These are phyloP conservation scores for Axis porcinus DNA, from an alignment of 2,113 vertebrate species.

Conservation along the genomic window DNA sequence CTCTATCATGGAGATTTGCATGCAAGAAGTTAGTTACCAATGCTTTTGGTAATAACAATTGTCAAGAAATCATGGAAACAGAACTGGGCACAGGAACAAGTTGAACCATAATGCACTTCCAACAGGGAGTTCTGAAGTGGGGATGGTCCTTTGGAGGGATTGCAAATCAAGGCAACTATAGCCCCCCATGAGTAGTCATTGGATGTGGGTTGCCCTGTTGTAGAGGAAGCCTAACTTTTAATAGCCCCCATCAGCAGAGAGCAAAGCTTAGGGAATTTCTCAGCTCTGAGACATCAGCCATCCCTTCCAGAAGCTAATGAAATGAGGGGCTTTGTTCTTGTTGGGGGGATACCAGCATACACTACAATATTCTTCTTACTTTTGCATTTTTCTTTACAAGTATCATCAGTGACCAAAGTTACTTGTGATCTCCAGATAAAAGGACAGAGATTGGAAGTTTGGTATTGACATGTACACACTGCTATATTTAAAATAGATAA, in stretches of 20 bases:
- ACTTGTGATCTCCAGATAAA: background rate
- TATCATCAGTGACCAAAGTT: background rate
- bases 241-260: background rate
- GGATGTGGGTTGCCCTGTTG: background rate
- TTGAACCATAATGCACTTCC: background rate
- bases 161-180: background rate
- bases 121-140: background rate
- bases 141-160: background rate
- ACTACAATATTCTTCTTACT: background rate
- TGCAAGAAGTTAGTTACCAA: background rate
- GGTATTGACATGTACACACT: background rate
- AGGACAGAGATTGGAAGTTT: background rate
- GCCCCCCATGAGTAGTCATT: background rate
- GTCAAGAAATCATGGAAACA: background rate
- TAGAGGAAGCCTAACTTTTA: background rate
- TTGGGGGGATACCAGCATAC: background rate
- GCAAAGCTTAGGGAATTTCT: background rate
- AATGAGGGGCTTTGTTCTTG: background rate
- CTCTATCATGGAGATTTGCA: background rate
- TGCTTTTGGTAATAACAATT: background rate
- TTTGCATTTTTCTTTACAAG: background rate
- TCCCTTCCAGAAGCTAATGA: background rate
- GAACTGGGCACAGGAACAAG: background rate
- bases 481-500: background rate
- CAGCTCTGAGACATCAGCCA: background rate